Base-by-base conservation (phyloP, 2,113 vertebrate genomes). In the Calyptommatus sinebrachiatus region DNA sequence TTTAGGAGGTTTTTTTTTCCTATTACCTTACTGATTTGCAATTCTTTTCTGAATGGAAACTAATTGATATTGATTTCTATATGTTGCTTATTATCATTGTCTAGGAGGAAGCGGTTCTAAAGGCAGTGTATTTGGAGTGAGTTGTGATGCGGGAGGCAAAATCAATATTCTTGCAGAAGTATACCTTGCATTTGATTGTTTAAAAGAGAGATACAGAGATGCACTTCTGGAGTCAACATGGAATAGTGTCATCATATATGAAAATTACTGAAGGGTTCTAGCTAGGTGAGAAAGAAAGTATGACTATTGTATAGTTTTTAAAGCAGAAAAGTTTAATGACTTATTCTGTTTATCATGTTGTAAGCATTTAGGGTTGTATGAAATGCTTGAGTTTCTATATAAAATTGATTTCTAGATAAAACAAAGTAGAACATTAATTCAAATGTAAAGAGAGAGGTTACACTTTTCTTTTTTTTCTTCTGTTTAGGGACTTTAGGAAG, bases 11-110 rank as follows among this genome's bases (percentile, higher is more conserved):
- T n/a, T n/a, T n/a, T n/a, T n/a, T n/a, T n/a, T n/a, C n/a, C n/a
- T n/a, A n/a, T n/a, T n/a, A n/a, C n/a, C 5, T 87, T 85, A 57
- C 71, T 87, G 66, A 83, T 81, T 87, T 83, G 65, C 84, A 89
- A 87, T 82, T 90, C 8, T 82, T 77, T 90, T 91, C 50, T 82
- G 31, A 91, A 87, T 85, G 45, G 9, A 87, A 48, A 11, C 3
- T 92, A 91, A 91, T 78, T 88, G 41, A 88, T 88, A 89, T 89
- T 90, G 82, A 91, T 88, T 61, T 86, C 65, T 82, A 76, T 84
- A 22, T 0, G n/a, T 82, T 85, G 21, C 81, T 89, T 82, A 90
- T 85, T 87, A 84, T 83, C 48, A 84, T 31, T 71, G 80, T 85
- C 71, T 81, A 76, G 29, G 66, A 91, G 79, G 2, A 92, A 87